These are phyloP conservation scores for Numenius phaeopus DNA, from an alignment of 2,797 vertebrate species.

Conservation along the genomic window DNA sequence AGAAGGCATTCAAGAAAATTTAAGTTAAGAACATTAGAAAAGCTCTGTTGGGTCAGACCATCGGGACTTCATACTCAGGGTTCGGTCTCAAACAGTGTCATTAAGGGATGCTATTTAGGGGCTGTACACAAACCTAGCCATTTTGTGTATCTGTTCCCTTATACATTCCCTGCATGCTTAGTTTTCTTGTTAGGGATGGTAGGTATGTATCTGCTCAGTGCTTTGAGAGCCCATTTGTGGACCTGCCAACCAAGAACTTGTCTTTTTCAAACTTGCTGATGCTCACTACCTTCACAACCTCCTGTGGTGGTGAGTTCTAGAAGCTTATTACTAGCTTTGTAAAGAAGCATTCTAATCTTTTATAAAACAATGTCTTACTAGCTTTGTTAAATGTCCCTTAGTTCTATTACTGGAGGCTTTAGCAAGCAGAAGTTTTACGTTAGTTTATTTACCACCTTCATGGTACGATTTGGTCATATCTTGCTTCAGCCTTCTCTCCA, in stretches of 20 bases:
- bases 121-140: background rate
- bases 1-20: background rate
- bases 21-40: background rate
- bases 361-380: background rate
- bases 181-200: background rate
- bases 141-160: background rate
- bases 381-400: background rate
- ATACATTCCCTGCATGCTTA: background rate
- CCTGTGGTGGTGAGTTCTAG: background rate
- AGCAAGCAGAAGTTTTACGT: background rate
- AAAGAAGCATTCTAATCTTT: background rate
- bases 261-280: background rate
- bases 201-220: background rate
- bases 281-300: background rate
- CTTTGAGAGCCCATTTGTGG: background rate
- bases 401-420: background rate
- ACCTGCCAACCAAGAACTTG: background rate
- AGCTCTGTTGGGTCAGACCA: background rate
- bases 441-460: background rate
- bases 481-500: conserved; percentile 4
- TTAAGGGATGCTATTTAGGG: background rate
- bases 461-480: background rate
- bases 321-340: background rate
- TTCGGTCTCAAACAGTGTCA: accelerated
- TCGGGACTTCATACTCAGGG: background rate